Evolutionary conservation across 2,797 vertebrate species (phyloP), one percentile per base, ranked within the genome.

Genomic region (Sparidentex hasta): DNA sequence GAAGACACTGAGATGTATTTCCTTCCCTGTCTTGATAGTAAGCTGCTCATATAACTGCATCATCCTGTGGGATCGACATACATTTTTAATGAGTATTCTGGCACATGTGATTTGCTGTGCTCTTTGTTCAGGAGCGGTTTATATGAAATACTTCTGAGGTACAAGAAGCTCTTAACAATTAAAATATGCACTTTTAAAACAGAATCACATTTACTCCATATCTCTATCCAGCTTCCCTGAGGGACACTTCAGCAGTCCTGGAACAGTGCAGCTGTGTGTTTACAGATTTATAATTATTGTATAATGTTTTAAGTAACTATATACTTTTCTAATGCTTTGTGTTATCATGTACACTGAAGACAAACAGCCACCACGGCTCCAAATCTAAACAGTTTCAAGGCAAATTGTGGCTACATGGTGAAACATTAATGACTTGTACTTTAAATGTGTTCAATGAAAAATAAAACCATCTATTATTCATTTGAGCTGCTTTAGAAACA

Each of bases 401-500:
- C 65, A 86, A 82, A 74, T 20, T 71, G 52, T 63, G 57, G 75
- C 51, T 11, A 5, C 46, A 20, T 33, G 67, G 58, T 91, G 20
- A 90, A 92, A 91, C 44, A 91, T 93, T 84, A n/a, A 90, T 90
- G 61, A 23, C 55, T 5, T 61, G 29, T 59, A 77, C 79, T 82
- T 80, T 11, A 84, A 84, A 81, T 73, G 63, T 73, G 62, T 83
- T 87, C 8, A 71, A 41, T 71, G 66, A 82, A 88, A 87, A 88
- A 88, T 78, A 81, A 84, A 79, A 29, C 11, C 38, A 76, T 92
- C 25, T 43, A 90, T 90, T 86, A 91, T 90, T 93, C 3, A 93
- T 86, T 46, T 56, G 21, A 52, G 68, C 71, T 59, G 61, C 72
- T 76, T 83, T 77, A 69, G 43, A 76, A 69, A 52, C 3, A 33